Base-by-base conservation (phyloP, 2,113 vertebrate genomes). In the Amphilophus citrinellus region DNA sequence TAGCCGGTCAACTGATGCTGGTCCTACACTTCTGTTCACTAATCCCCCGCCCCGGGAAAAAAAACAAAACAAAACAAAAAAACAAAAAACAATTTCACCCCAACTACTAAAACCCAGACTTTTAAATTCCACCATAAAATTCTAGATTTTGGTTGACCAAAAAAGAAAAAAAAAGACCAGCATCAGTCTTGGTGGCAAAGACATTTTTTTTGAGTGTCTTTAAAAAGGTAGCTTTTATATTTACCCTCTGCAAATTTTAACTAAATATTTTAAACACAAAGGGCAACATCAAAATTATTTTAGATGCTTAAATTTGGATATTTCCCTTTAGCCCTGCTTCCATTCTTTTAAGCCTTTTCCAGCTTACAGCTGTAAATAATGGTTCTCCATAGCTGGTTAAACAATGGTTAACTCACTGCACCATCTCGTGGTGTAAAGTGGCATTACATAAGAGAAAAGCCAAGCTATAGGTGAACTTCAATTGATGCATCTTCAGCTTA, bases 1-100 rank as follows among this genome's bases (percentile, higher is more conserved):
- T 3, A 50, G 56, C 39, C 76, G 17, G 58, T 63, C 47, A 35
- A 89, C 90, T 83, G 86, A 89, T 83, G 65, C 84, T 88, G 91
- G 85, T 88, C 89, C 37, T 3, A 32, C 44, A 20, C 63, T 85
- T 78, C 87, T 76, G 77, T 39, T 39, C 37, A 39, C 8, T 9
- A 39, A 8, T 3, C 8, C 8, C 37, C 37, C 37, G 9, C 37
- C 37, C 37, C 6, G 6, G 32, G 6, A 4, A 6, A 7, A 35
- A 35, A 61, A 80, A 35, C 20, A 15, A n/a, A 18, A 57, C 17
- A 61, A 71, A 42, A 66, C 3, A 44, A 44, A 27, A 3, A 42
- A 42, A 44, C 10, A 44, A 44, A 44, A 11, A 13, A 44, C 10
- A 39, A 42, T 10, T 8, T 9, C 37, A 37, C 37, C 8, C 37